Conservation (phyloP, 2,888 invertebrate genomes). For the Ophonus ardosiacus region DNA sequence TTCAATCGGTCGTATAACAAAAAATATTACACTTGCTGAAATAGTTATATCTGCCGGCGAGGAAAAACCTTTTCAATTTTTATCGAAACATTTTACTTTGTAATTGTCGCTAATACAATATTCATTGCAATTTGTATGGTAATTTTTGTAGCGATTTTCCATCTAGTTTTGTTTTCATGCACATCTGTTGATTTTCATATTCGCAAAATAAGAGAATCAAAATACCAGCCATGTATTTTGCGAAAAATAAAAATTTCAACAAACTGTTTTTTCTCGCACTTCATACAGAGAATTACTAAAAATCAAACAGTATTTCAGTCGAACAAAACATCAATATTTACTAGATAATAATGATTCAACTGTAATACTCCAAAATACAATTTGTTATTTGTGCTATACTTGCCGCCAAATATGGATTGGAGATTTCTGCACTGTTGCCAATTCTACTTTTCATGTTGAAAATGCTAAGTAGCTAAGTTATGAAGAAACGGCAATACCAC, state of each 20-base stretch:
- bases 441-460: too few species aligned
- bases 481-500: too few species aligned
- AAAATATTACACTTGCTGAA: not conserved
- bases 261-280: not conserved
- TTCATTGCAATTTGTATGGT: not conserved
- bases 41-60: not conserved
- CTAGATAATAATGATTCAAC: too few species aligned
- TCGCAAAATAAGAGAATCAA: not conserved
- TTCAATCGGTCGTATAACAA: not conserved
- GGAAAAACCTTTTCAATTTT: not conserved
- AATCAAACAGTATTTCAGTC: too few species aligned
- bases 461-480: too few species aligned
- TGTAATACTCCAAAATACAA: too few species aligned
- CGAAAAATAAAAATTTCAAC: not conserved
- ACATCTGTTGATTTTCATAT: not conserved
- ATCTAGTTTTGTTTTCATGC: conserved; percentile 4
- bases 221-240: not conserved
- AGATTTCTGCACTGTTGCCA: too few species aligned
- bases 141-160: not conserved
- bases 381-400: too few species aligned
- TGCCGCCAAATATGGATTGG: too few species aligned
- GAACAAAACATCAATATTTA: too few species aligned
- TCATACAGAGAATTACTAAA: not conserved
- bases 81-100: not conserved
- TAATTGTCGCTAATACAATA: conserved; percentile 5